A percentile compares a stretch with the other conserved stretches of the same genome.
Evolutionary conservation across 1,140 invertebrate species (phyloP).

Genomic region (Drosophila sulfurigaster): DNA sequence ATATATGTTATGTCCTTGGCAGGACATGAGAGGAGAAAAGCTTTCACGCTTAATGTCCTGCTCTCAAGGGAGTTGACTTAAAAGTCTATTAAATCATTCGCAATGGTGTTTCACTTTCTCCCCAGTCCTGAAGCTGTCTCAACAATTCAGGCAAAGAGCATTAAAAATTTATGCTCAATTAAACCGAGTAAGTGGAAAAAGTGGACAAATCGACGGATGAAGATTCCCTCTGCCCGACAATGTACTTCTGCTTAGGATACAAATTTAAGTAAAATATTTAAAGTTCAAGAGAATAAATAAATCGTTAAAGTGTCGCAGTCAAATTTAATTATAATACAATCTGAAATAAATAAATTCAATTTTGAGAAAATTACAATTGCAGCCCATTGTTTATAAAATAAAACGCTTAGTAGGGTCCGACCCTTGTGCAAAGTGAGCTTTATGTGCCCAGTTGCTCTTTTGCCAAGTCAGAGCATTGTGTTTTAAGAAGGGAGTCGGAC

Average conservation of each 20-base stretch:
- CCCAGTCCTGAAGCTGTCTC: conserved; percentile 16
- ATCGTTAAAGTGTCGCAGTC: not conserved
- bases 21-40: not conserved
- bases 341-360: not conserved
- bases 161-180: conserved; percentile 69
- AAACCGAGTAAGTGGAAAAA: conserved; percentile 48
- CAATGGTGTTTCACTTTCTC: conserved; percentile 34
- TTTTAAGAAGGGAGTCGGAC: not conserved
- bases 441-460: conserved; percentile 5
- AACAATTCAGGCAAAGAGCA: conserved; percentile 43
- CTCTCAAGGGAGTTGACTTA: conserved; percentile 37
- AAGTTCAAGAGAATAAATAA: not conserved
- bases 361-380: not conserved
- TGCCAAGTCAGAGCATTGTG: conserved; percentile 16
- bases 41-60: not conserved
- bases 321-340: too few species aligned
- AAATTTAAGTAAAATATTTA: not conserved
- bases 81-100: conserved; percentile 64
- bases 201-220: conserved; percentile 31
- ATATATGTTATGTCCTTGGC: conserved; percentile 12
- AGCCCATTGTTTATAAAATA: conserved; percentile 10
- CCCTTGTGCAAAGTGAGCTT: conserved; percentile 13
- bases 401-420: not conserved
- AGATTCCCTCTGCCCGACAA: conserved; percentile 26
- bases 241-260: conserved; percentile 3